Evolutionary conservation across 2,797 vertebrate species (phyloP).

Genomic region (Lacerta agilis): DNA sequence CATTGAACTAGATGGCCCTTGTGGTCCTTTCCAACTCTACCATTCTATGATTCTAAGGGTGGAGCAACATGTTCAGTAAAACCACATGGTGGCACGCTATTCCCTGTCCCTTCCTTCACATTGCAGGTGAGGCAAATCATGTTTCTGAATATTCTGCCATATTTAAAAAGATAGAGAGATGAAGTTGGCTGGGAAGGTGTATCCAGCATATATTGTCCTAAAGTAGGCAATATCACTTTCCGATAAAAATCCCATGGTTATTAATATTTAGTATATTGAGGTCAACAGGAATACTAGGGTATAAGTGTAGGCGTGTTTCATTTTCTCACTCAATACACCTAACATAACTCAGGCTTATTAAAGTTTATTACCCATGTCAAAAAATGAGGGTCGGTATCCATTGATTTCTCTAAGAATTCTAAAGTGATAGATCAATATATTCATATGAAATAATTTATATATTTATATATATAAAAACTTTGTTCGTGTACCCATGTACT

Average conservation of each 20-base stretch:
- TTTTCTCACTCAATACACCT: conserved; percentile 32
- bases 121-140: neutral
- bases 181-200: neutral
- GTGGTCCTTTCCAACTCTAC: too few relatives aligned
- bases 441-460: conserved; percentile 24
- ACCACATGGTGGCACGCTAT: neutral
- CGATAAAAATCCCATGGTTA: neutral
- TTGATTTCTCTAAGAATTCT: conserved; percentile 21
- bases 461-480: neutral
- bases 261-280: conserved; percentile 15
- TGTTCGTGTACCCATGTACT: neutral
- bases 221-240: neutral
- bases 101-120: neutral
- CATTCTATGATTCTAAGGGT: neutral
- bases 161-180: neutral
- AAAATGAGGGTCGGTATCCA: conserved; percentile 24
- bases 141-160: neutral
- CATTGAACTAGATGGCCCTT: too few relatives aligned
- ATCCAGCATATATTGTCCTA: neutral
- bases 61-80: neutral
- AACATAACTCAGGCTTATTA: conserved; percentile 29
- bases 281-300: conserved; percentile 14
- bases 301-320: conserved; percentile 27
- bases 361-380: conserved; percentile 30
- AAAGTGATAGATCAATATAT: conserved; percentile 14